These are phyloP conservation scores for Hoplodrina ambigua DNA, from an alignment of 2,888 invertebrate species.

Conservation along the genomic window DNA sequence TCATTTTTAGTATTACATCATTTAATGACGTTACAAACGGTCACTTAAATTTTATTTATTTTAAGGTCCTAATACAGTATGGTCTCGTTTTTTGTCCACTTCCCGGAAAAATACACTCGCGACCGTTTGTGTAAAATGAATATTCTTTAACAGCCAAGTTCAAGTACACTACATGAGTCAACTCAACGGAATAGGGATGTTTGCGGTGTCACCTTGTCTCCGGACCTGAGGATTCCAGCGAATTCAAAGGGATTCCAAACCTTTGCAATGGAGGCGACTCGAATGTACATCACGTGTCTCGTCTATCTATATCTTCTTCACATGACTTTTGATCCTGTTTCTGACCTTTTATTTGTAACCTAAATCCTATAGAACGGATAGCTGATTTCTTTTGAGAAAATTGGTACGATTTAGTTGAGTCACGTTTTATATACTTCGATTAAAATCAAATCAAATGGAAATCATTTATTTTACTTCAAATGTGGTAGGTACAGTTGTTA, in stretches of 20 bases:
- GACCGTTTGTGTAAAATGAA: background rate
- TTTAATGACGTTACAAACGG: too few species aligned
- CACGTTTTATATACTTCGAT: background rate
- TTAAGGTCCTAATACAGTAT: too few species aligned
- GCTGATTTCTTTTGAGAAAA: background rate
- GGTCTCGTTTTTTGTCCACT: background rate
- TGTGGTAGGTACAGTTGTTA: too few species aligned
- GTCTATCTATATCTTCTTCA: background rate
- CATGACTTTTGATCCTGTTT: background rate
- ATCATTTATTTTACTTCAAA: too few species aligned
- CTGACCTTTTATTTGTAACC: background rate
- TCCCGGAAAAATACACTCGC: background rate
- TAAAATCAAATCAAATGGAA: background rate
- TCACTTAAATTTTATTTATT: too few species aligned
- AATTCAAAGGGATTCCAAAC: conserved; percentile 7
- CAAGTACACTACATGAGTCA: conserved; percentile 1
- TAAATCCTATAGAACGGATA: background rate
- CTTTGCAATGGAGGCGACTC: conserved; percentile 11
- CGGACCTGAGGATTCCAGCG: background rate
- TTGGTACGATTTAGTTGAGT: background rate
- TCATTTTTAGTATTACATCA: too few species aligned
- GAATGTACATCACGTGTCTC: conserved; percentile 4
- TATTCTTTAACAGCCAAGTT: too few species aligned
- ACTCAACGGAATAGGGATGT: conserved; percentile 1
- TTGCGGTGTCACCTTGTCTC: conserved; percentile 9